Conservation (phyloP, 1,140 invertebrate genomes). For the Dolichoris vasculosae region DNA sequence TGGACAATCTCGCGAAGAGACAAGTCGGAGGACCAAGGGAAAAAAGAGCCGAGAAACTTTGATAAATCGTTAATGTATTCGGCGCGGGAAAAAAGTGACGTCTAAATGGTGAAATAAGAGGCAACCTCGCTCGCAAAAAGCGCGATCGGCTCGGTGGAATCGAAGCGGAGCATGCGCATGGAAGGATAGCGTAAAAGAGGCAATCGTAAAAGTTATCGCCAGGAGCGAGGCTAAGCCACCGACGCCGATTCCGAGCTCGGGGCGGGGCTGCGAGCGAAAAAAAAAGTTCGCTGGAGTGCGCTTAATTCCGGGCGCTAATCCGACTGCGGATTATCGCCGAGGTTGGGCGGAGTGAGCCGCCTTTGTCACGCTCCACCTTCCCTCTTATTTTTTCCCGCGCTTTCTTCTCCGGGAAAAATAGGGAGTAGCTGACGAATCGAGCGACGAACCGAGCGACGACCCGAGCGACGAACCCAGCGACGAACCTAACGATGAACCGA, state of each 20-base stretch:
- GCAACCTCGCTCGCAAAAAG: neutral
- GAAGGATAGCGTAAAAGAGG: too few species aligned
- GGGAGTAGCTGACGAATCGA: too few species aligned
- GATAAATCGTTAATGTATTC: neutral
- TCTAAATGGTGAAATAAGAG: neutral
- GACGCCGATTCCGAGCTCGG: neutral
- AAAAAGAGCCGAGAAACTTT: neutral
- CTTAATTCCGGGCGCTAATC: constrained; percentile 23
- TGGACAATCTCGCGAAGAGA: neutral
- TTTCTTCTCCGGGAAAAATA: neutral
- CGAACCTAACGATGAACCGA: too few species aligned
- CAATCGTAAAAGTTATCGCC: constrained; percentile 7
- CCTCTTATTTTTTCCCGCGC: neutral
- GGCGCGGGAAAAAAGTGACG: neutral
- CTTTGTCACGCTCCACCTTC: too few species aligned
- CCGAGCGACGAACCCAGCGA: too few species aligned
- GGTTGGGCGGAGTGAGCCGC: neutral
- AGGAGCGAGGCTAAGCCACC: neutral
- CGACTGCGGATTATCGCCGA: constrained; percentile 2
- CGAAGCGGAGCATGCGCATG: neutral
- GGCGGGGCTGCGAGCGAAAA: neutral
- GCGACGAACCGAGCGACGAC: too few species aligned
- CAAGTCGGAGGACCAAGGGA: neutral
- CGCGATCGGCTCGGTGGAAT: neutral
- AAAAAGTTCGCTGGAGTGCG: constrained; percentile 37